Conservation (phyloP, 1,140 invertebrate species). For the Ips nitidus region DNA sequence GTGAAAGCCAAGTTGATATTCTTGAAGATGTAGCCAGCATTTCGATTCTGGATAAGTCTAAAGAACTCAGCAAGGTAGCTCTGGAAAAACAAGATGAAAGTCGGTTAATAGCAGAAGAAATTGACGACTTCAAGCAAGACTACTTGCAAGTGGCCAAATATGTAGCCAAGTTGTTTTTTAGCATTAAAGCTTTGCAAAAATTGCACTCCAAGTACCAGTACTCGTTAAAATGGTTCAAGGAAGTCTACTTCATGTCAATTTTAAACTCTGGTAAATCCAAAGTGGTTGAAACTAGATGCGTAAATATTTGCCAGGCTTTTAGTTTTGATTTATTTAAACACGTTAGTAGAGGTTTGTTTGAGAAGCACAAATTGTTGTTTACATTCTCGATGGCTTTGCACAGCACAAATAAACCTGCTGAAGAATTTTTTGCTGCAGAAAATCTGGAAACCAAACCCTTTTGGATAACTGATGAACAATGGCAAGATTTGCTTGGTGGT, state of each 20-base stretch:
- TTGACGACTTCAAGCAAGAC: slow-evolving; percentile 75
- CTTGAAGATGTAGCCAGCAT: slow-evolving; percentile 90
- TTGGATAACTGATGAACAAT: slow-evolving; percentile 11
- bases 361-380: slow-evolving; percentile 90
- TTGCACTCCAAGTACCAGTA: slow-evolving; percentile 95
- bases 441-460: neutral
- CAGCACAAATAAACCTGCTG: neutral
- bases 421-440: slow-evolving; percentile 14
- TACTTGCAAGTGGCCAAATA: slow-evolving; percentile 83
- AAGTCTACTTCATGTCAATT: slow-evolving; percentile 81
- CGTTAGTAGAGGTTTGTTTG: slow-evolving; percentile 85
- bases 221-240: slow-evolving; percentile 86
- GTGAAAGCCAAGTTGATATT: slow-evolving; percentile 81
- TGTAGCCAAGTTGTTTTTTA: slow-evolving; percentile 86
- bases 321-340: slow-evolving; percentile 85
- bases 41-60: slow-evolving; percentile 81
- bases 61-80: slow-evolving; percentile 77
- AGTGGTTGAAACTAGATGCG: slow-evolving; percentile 67
- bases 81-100: slow-evolving; percentile 77
- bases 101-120: slow-evolving; percentile 66
- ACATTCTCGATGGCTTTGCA: slow-evolving; percentile 75
- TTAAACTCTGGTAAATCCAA: slow-evolving; percentile 82
- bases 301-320: slow-evolving; percentile 76
- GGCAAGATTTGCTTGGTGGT: slow-evolving; percentile 8
- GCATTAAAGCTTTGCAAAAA: slow-evolving; percentile 82